Base-by-base conservation (phyloP, 2,888 invertebrate species). In the Ennomos erosarius region DNA sequence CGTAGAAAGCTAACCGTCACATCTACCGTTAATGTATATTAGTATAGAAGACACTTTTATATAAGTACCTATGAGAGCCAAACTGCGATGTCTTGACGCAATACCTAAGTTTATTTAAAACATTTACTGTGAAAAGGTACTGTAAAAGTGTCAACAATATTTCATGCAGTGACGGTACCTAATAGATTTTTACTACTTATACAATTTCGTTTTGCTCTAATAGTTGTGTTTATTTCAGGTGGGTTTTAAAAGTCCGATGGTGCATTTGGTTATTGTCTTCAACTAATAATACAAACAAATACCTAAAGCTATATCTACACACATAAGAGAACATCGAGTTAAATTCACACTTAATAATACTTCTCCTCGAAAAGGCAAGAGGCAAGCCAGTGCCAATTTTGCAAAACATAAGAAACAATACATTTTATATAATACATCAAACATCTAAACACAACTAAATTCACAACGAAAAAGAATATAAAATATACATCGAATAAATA, bases 401-500 rank as follows among this genome's bases (percentile, higher is more conserved):
- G 71, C 42, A 73, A 68, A 64, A 64, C 56, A 61, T 65, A 71
- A 67, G 48, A 70, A 70, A 70, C 66, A 71, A 74, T 71, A 73
- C 69, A 69, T 68, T 73, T 59, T 59, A 26, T 5, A 26, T 67
- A 74, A 76, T 73, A 82, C 78, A 84, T 76, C 73, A 77, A 82
- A 81, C 79, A 82, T 74, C 81, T 74, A 79, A 78, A 79, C 76
- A 78, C 77, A 69, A 76, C 77, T 81, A 82, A 76, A 79, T 81
- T 85, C 79, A 85, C 84, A 86, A 87, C 84, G 79, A 85, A 81
- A 79, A 84, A 70, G 66, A 62, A 71, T 75, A 81, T 76, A 77
- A 82, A 88, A 88, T 89, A 85, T 90, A 89, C 88, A 90, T 81
- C 85, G 75, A 86, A 86, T 87, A 87, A 87, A 86, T 82, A 90